A percentile compares a stretch with the other conserved stretches of the same genome.
These are phyloP conservation scores for Fulica atra DNA, from an alignment of 2,113 vertebrate genomes.

Conservation along the genomic window DNA sequence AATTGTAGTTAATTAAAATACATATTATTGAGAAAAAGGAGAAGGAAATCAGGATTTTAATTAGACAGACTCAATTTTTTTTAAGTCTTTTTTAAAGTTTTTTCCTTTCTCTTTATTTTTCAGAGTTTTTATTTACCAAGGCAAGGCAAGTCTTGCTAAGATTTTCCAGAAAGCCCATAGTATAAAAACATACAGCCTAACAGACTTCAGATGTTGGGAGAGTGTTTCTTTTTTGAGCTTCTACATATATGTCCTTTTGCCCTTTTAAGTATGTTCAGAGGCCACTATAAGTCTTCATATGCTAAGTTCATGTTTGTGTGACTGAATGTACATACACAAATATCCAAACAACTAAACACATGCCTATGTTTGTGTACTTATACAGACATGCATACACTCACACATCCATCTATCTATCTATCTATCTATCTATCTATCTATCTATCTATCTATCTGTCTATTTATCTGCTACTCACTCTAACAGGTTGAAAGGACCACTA, in stretches of 20 bases:
- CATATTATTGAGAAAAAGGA: not conserved
- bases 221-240: not conserved
- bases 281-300: not conserved
- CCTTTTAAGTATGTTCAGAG: not conserved
- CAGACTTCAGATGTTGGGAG: not conserved
- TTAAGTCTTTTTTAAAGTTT: not conserved
- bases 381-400: accelerated
- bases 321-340: not conserved
- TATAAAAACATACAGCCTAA: not conserved
- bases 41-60: not conserved
- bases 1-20: not conserved
- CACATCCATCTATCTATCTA: not conserved
- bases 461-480: not conserved
- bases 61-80: not conserved
- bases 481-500: not conserved
- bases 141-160: not conserved
- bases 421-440: not conserved
- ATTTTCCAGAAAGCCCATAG: not conserved
- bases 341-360: not conserved
- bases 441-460: not conserved
- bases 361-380: not conserved
- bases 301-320: accelerated
- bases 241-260: not conserved
- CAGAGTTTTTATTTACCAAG: not conserved
- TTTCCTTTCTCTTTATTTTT: not conserved